Conservation (phyloP, 2,797 vertebrate species). For the Masticophis lateralis region DNA sequence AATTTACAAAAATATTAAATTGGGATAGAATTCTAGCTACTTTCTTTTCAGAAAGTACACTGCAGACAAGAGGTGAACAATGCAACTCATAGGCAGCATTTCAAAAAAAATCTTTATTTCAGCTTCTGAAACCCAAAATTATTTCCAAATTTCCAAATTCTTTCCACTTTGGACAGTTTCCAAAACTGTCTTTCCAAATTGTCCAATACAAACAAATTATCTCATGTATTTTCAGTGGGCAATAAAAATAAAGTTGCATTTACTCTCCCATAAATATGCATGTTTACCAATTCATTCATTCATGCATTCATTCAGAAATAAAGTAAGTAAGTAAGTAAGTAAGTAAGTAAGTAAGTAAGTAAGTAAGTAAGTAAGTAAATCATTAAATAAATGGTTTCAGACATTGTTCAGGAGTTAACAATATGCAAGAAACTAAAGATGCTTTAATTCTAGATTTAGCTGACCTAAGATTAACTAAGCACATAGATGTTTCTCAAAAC, state of each 20-base stretch:
- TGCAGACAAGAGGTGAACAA: not conserved
- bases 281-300: not conserved
- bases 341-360: no score
- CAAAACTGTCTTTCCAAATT: not conserved
- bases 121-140: not conserved
- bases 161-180: not conserved
- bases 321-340: no score
- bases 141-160: not conserved
- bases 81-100: not conserved
- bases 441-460: not conserved
- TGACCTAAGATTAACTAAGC: not conserved
- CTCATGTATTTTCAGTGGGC: not conserved
- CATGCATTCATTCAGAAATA: not conserved
- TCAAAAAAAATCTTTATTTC: not conserved
- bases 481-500: slow-evolving; percentile 2
- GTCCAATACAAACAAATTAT: not conserved
- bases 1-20: not conserved
- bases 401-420: not conserved
- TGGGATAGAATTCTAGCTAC: not conserved
- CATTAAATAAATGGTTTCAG: not conserved
- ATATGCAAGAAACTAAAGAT: not conserved
- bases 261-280: not conserved
- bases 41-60: not conserved
- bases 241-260: not conserved
- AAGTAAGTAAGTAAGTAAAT: not conserved